phyloP scores from a whole-genome alignment of 2,797 vertebrate species.

The Peromyscus eremicus region DNA sequence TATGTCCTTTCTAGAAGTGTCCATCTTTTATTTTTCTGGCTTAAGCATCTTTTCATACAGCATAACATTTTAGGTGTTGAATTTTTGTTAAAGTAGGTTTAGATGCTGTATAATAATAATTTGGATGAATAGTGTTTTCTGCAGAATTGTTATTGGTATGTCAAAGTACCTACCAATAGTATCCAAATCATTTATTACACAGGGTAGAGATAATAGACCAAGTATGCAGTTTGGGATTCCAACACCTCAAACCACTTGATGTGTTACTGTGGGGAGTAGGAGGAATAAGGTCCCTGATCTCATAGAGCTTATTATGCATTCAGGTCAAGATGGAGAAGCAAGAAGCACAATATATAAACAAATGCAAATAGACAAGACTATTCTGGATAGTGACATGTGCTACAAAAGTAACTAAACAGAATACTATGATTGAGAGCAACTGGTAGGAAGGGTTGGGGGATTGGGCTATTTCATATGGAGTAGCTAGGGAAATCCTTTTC shows the following conservation, averaged over 20 bases:
- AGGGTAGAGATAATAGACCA: not conserved
- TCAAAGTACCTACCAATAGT: conserved; percentile 9
- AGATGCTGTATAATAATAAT: not conserved
- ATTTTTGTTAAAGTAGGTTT: not conserved
- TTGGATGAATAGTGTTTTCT: not conserved
- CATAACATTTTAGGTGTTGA: not conserved
- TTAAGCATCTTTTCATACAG: not conserved
- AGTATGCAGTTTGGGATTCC: not conserved
- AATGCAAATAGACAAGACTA: not conserved
- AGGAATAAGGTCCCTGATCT: not conserved
- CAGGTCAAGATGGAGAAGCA: not conserved
- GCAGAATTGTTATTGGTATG: not conserved
- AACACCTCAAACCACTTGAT: not conserved
- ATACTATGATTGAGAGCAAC: not conserved
- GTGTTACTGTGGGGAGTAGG: not conserved
- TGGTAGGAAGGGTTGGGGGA: not conserved
- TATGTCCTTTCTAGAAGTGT: conserved; percentile 15
- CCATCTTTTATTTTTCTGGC: not conserved
- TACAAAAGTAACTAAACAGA: not conserved
- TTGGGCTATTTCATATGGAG: not conserved
- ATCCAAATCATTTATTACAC: not conserved
- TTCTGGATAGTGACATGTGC: not conserved
- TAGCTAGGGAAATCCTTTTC: not conserved
- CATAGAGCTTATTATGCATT: not conserved
- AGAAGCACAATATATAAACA: not conserved